Percentiles rank a stretch among this genome's conserved stretches.
These are phyloP conservation scores for Parnassius apollo DNA, from an alignment of 2,888 invertebrate genomes.

Conservation along the genomic window DNA sequence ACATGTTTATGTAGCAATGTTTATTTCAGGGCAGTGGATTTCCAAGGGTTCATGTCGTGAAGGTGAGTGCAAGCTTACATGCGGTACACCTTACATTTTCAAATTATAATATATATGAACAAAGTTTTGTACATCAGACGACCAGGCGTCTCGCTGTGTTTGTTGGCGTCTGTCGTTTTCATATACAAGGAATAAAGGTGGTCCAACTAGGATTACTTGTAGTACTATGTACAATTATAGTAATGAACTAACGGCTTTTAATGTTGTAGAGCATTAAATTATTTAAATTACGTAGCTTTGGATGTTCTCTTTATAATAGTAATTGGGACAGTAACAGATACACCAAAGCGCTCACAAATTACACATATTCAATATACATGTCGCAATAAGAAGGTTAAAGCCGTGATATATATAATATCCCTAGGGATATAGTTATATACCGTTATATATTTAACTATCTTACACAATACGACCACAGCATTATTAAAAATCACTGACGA, in stretches of 20 bases:
- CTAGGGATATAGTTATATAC: no score
- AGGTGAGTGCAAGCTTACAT: slow-evolving; percentile 69
- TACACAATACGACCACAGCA: no score
- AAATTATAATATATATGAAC: no score
- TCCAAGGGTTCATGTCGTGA: slow-evolving; percentile 65
- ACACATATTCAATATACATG: slow-evolving; percentile 2
- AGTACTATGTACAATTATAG: background rate
- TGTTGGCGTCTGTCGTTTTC: no score
- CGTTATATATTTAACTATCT: no score
- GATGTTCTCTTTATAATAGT: slow-evolving; percentile 20
- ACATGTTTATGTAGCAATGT: slow-evolving; percentile 39
- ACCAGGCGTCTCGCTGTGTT: no score
- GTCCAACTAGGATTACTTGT: background rate
- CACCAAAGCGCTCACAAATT: slow-evolving; percentile 12
- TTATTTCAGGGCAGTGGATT: slow-evolving; percentile 76
- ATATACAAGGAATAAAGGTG: no score
- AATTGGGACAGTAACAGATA: slow-evolving; percentile 34
- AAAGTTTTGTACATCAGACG: no score
- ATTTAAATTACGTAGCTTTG: slow-evolving; percentile 24
- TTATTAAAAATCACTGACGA: no score
- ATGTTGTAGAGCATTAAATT: slow-evolving; percentile 17
- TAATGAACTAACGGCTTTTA: slow-evolving; percentile 11
- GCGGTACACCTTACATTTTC: slow-evolving; percentile 30
- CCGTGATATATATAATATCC: no score
- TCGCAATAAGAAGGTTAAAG: no score